Conservation (phyloP, 2,888 invertebrate genomes). For the Lasius platythorax region DNA sequence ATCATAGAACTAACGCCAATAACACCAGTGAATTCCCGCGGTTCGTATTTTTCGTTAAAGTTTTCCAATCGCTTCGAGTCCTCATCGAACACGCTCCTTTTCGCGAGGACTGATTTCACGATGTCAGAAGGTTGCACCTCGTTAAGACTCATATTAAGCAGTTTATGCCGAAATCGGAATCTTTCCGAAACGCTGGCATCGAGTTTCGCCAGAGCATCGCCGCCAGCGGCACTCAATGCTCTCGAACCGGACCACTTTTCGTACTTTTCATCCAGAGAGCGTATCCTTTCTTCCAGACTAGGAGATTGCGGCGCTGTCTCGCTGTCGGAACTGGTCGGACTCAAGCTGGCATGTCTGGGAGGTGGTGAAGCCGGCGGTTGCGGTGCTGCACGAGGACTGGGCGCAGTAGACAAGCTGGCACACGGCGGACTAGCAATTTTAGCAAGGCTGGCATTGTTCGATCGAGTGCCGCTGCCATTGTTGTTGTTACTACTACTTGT, state of each 20-base stretch:
- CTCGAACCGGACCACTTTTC: slow-evolving; percentile 94
- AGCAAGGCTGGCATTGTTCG: slow-evolving; percentile 73
- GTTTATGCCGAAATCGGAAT: slow-evolving; percentile 90
- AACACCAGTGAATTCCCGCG: slow-evolving; percentile 87
- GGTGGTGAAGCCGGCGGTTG: slow-evolving; percentile 89
- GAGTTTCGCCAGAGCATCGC: slow-evolving; percentile 87
- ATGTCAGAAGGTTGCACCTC: slow-evolving; percentile 97
- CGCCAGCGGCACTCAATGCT: slow-evolving; percentile 88
- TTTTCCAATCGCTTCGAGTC: slow-evolving; percentile 97
- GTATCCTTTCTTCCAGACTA: slow-evolving; percentile 96
- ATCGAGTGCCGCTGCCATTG: slow-evolving; percentile 69
- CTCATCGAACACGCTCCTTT: slow-evolving; percentile 98
- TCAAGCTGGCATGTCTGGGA: slow-evolving; percentile 91
- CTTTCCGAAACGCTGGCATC: slow-evolving; percentile 87
- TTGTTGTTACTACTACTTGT: slow-evolving; percentile 76
- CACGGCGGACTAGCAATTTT: slow-evolving; percentile 85
- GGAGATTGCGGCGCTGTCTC: slow-evolving; percentile 89
- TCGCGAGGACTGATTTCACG: slow-evolving; percentile 95
- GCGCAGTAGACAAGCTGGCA: slow-evolving; percentile 84
- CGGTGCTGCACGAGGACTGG: slow-evolving; percentile 88
- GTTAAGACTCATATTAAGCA: slow-evolving; percentile 92
- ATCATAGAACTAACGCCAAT: slow-evolving; percentile 79
- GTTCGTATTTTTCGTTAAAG: slow-evolving; percentile 93
- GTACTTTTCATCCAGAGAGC: slow-evolving; percentile 96
- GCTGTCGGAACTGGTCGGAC: slow-evolving; percentile 92